A percentile compares a stretch with the other conserved stretches of the same genome.
These are phyloP conservation scores for Elephas maximus DNA, from an alignment of 2,113 vertebrate genomes.

Conservation along the genomic window DNA sequence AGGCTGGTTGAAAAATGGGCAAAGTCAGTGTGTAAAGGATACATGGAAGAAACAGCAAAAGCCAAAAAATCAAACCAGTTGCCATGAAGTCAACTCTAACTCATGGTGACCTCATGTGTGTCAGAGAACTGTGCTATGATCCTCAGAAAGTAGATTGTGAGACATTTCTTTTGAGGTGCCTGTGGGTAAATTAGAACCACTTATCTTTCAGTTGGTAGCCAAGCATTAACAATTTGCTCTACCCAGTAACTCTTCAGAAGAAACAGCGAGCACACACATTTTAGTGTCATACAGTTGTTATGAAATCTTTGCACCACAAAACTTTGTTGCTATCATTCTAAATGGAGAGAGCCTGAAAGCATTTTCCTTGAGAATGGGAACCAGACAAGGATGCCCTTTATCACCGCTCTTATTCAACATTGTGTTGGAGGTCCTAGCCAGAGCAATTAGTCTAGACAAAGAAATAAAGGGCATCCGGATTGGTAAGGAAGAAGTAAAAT, in stretches of 20 bases:
- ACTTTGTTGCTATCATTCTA: background rate
- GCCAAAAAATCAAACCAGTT: background rate
- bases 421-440: too few relatives aligned
- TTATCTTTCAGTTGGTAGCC: background rate
- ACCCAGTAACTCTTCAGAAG: background rate
- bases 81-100: background rate
- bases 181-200: background rate
- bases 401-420: too few relatives aligned
- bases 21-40: background rate
- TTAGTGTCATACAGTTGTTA: background rate
- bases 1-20: background rate
- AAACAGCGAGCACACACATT: background rate
- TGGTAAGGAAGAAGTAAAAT: too few relatives aligned
- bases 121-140: background rate
- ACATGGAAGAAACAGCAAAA: background rate
- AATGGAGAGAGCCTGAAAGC: too few relatives aligned
- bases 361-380: too few relatives aligned
- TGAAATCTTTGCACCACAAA: background rate
- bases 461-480: too few relatives aligned
- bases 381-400: too few relatives aligned
- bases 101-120: background rate
- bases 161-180: background rate
- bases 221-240: background rate
- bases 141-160: background rate
- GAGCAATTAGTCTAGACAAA: too few relatives aligned